Evolutionary conservation across 2,888 invertebrate genomes (phyloP).

Genomic region (Morpho deidamia): DNA sequence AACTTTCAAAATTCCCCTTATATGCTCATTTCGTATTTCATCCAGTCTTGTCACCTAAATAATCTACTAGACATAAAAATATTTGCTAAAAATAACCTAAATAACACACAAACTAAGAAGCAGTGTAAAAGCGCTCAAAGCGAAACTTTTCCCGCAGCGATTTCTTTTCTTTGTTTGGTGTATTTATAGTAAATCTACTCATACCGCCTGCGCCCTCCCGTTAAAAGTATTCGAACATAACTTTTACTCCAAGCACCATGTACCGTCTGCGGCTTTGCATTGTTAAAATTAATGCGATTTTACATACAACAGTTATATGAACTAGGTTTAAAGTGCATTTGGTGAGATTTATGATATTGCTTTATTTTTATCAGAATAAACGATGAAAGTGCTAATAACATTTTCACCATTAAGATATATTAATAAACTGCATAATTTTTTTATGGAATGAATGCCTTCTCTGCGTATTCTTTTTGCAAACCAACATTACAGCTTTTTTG

Average conservation of each 20-base stretch:
- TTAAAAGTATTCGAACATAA: constrained; percentile 75
- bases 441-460: too few species aligned
- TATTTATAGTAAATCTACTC: constrained; percentile 79
- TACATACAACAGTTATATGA: constrained; percentile 7
- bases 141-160: constrained; percentile 72
- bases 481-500: too few species aligned
- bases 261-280: constrained; percentile 21
- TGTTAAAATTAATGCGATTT: constrained; percentile 25
- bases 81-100: too few species aligned
- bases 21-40: too few species aligned
- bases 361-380: neutral
- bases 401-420: neutral
- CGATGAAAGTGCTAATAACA: neutral
- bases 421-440: too few species aligned
- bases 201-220: constrained; percentile 58
- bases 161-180: constrained; percentile 77
- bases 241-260: constrained; percentile 57
- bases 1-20: too few species aligned
- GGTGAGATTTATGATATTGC: neutral
- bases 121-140: constrained; percentile 55
- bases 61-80: too few species aligned
- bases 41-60: too few species aligned
- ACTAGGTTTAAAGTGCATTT: constrained; percentile 2
- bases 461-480: too few species aligned
- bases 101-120: constrained; percentile 28